Evolutionary conservation across 2,113 vertebrate genomes (phyloP), one percentile per base, ranked within the genome.

Genomic region (Phalacrocorax carbo): DNA sequence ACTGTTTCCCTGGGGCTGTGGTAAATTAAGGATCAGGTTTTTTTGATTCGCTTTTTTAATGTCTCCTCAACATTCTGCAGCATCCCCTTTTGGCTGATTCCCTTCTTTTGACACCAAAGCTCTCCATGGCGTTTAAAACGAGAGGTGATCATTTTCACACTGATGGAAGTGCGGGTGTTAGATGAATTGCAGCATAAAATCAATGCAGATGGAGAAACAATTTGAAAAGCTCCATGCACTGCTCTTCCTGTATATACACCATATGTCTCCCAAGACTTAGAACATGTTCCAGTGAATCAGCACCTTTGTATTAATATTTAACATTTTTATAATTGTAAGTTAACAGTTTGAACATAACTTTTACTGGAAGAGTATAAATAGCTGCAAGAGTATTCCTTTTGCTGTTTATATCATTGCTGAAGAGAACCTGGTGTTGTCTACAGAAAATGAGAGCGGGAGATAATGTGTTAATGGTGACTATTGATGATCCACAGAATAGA

Each of bases 1-100:
- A 68, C 57, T 92, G 34, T 94, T 95, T 92, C 76, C 82, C 94
- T 77, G 40, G 32, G 90, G 97, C 91, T 89, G 66, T 85, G 78
- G 78, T 93, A 96, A 95, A 97, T 95, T 91, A 96, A 95, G 57
- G 78, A 89, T 95, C 78, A 89, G 86, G 42, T 9, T 69, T 90
- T 96, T 77, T 95, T 70, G 3, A 87, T 85, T 89, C 76, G 88
- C 42, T 86, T 93, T 97, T 94, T 92, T 25, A 95, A 93, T 72
- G 52, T 89, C 62, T 94, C 49, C 91, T 90, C 34, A 79, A 69
- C 64, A 90, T 62, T 91, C 72, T 87, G 54, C 88, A 95, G 81
- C 69, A 81, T 82, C 68, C 79, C 36, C 32, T 92, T 65, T 91
- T 93, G 90, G 79, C 61, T 1, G 9, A 49, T 60, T 96, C 88